Conservation (phyloP, 2,888 invertebrate genomes). For the Drosophila pseudotalamancana region DNA sequence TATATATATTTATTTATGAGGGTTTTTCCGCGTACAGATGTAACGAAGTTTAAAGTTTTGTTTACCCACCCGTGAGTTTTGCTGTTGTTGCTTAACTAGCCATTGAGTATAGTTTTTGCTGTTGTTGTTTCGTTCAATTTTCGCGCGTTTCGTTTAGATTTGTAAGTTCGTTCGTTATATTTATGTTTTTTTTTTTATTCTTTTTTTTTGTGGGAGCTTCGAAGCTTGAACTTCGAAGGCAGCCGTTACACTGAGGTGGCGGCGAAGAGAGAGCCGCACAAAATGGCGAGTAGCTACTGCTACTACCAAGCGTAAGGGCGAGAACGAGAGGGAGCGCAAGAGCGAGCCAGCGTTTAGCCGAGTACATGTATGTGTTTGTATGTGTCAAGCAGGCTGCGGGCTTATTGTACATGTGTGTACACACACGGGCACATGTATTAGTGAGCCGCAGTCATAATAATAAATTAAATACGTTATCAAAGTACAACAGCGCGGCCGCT, state of each 20-base stretch:
- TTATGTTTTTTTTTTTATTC: background rate
- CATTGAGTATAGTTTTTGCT: slow-evolving; percentile 22
- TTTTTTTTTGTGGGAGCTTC: slow-evolving; percentile 38
- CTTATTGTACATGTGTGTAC: slow-evolving; percentile 1
- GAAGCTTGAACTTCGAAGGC: slow-evolving; percentile 61
- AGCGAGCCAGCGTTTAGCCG: slow-evolving; percentile 17
- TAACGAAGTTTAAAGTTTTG: slow-evolving; percentile 11
- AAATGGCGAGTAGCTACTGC: slow-evolving; percentile 42
- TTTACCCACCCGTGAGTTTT: slow-evolving; percentile 40
- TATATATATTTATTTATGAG: background rate
- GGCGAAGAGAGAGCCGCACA: slow-evolving; percentile 38
- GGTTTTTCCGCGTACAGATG: background rate
- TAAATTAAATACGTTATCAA: slow-evolving; percentile 64
- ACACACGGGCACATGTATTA: background rate
- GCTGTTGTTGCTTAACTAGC: slow-evolving; percentile 22
- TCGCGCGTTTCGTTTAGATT: slow-evolving; percentile 44
- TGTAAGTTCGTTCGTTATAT: slow-evolving; percentile 41
- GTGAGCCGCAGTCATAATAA: slow-evolving; percentile 44
- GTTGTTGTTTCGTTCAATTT: slow-evolving; percentile 28
- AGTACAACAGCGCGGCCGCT: slow-evolving; percentile 30
- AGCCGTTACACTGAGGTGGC: slow-evolving; percentile 55
- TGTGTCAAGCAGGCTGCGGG: slow-evolving; percentile 14
- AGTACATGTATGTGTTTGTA: background rate
- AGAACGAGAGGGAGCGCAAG: slow-evolving; percentile 3
- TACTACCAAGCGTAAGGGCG: slow-evolving; percentile 23